These are phyloP conservation scores for Eulemur macaco DNA, from an alignment of 2,113 vertebrate genomes.

Conservation along the genomic window DNA sequence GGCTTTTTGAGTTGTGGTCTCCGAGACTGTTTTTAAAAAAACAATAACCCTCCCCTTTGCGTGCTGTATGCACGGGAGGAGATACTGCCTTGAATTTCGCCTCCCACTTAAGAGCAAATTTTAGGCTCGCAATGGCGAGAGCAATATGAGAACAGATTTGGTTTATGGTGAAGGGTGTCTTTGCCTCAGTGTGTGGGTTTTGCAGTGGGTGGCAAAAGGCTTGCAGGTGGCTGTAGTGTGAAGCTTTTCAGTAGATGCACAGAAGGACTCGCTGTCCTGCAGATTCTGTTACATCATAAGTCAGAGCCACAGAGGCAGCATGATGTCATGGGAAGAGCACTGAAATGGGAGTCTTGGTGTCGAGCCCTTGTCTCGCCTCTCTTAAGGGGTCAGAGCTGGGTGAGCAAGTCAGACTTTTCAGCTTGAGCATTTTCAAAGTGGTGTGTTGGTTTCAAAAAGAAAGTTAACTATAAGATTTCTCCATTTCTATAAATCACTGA, in stretches of 20 bases:
- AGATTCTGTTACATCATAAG: background rate
- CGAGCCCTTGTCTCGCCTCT: background rate
- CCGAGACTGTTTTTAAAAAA: conserved; percentile 55
- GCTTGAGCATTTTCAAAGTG: background rate
- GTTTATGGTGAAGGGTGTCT: background rate
- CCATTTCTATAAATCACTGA: background rate
- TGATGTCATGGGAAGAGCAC: background rate
- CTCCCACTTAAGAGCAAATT: background rate
- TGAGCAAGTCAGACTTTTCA: background rate
- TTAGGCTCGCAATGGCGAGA: background rate
- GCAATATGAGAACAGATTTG: background rate
- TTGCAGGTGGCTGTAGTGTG: background rate
- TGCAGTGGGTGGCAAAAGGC: background rate
- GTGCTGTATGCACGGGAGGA: background rate
- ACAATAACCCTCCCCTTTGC: conserved; percentile 33
- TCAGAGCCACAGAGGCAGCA: background rate
- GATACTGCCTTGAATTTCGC: conserved; percentile 29
- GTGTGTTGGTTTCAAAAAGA: background rate
- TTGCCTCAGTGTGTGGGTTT: conserved; percentile 9
- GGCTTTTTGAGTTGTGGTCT: conserved; percentile 76
- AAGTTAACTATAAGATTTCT: background rate
- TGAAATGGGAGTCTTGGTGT: background rate
- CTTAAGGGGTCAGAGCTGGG: background rate
- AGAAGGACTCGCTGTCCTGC: background rate
- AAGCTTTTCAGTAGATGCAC: background rate